These are phyloP conservation scores for Astatoreochromis straeleni DNA, from an alignment of 2,113 vertebrate species.

Conservation along the genomic window DNA sequence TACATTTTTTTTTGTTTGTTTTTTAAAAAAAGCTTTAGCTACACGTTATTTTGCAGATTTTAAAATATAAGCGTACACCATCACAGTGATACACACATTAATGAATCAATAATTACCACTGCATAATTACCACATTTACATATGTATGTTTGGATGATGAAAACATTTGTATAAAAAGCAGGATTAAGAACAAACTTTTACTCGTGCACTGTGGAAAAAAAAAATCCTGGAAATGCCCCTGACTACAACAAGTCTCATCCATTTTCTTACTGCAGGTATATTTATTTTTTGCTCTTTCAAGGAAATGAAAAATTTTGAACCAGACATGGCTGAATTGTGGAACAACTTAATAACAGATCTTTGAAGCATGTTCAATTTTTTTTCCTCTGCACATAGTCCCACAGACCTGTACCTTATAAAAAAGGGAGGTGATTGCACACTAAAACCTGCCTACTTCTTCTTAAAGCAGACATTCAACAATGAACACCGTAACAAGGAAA, in stretches of 20 bases:
- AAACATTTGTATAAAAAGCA: not conserved
- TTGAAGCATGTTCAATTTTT: not conserved
- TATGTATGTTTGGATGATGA: not conserved
- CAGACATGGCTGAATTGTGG: not conserved
- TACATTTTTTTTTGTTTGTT: not conserved
- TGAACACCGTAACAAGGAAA: not conserved
- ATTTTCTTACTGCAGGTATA: not conserved
- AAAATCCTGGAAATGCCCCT: not conserved
- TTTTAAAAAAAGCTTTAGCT: not conserved
- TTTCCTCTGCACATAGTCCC: not conserved
- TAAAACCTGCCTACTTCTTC: not conserved
- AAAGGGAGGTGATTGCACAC: not conserved
- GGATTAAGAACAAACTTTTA: not conserved
- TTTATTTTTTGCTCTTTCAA: not conserved
- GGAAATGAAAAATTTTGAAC: not conserved
- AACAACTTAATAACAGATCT: not conserved
- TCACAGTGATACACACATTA: not conserved
- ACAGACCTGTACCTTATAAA: not conserved
- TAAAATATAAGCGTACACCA: not conserved
- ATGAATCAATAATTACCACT: not conserved
- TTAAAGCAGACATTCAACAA: not conserved
- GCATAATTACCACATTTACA: not conserved
- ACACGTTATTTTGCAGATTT: not conserved
- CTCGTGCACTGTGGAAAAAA: not conserved
- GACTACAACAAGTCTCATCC: not conserved